phyloP scores from a whole-genome alignment of 2,888 invertebrate genomes.

The Phytoseiulus persimilis region DNA sequence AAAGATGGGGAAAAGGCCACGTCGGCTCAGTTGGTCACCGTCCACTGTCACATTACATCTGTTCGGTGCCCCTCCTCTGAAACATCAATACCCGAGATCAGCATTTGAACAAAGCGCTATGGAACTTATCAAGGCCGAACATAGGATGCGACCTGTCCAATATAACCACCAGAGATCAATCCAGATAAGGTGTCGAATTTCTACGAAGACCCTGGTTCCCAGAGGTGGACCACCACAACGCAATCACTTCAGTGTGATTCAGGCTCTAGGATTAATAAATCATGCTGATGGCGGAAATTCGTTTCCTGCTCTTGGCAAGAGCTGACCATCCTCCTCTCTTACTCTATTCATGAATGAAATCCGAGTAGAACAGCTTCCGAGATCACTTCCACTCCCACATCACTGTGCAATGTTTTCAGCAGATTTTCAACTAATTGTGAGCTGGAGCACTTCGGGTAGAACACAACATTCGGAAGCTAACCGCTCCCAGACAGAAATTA shows the following conservation, averaged over 20 bases:
- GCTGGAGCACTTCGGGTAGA: too few relatives aligned
- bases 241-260: too few relatives aligned
- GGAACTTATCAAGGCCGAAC: not conserved
- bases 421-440: too few relatives aligned
- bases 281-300: not conserved
- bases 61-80: not conserved
- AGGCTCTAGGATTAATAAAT: not conserved
- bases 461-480: too few relatives aligned
- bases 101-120: not conserved
- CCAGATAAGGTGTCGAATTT: not conserved
- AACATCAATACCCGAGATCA: not conserved
- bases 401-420: not conserved
- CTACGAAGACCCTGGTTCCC: not conserved
- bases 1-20: not conserved
- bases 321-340: not conserved
- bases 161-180: not conserved
- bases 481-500: not conserved
- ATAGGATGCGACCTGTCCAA: not conserved
- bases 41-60: not conserved
- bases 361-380: too few relatives aligned
- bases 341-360: not conserved
- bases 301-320: not conserved
- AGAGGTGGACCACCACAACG: too few relatives aligned
- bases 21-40: not conserved
- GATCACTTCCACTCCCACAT: not conserved